Conservation (phyloP, 2,113 vertebrate species). For the Odontesthes bonariensis region DNA sequence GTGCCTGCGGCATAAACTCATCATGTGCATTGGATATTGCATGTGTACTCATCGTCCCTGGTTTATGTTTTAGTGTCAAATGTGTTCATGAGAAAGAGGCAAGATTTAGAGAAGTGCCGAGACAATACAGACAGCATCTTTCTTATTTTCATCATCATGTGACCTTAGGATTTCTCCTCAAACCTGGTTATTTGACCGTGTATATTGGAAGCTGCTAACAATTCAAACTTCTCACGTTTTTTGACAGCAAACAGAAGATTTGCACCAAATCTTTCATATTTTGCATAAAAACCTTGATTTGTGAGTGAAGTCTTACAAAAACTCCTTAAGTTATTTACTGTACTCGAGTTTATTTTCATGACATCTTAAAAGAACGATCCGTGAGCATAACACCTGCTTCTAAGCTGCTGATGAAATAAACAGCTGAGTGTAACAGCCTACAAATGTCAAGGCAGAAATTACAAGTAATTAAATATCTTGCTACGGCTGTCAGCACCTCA, state of each 20-base stretch:
- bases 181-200: not conserved
- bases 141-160: not conserved
- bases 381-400: not conserved
- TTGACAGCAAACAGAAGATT: not conserved
- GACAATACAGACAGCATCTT: not conserved
- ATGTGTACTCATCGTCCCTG: not conserved
- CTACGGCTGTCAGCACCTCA: not conserved
- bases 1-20: conserved; percentile 27
- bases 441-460: not conserved
- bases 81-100: not conserved
- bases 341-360: not conserved
- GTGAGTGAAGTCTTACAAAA: not conserved
- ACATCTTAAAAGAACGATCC: not conserved
- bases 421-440: conserved; percentile 12
- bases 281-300: not conserved
- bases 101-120: not conserved
- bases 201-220: too few relatives aligned
- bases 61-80: not conserved
- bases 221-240: too few relatives aligned
- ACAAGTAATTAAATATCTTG: conserved; percentile 28
- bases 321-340: not conserved
- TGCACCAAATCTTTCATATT: not conserved
- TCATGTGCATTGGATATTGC: conserved; percentile 1
- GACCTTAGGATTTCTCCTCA: not conserved
- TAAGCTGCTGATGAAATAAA: conserved; percentile 34